Base-by-base conservation (phyloP, 2,888 invertebrate genomes). In the Tetheella fluctuosa region DNA sequence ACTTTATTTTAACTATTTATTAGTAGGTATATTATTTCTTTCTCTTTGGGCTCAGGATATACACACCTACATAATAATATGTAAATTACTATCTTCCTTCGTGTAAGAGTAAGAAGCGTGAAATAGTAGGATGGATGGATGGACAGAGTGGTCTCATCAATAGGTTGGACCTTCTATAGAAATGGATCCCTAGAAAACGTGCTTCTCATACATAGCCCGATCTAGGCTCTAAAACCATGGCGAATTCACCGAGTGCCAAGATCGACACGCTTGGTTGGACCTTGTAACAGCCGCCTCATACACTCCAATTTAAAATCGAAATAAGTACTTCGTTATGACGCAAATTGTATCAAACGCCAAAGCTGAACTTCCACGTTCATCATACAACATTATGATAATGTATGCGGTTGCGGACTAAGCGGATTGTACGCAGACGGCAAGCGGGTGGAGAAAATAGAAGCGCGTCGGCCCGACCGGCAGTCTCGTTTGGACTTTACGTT, bases 401-500 rank as follows among this genome's bases (percentile, higher is more conserved):
- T 37, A 55, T 34, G 48, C 48, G 20, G 48, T 37, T 34, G 48
- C 48, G 20, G 48, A 58, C 52, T 39, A 25, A 34, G 48, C 28
- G 57, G 58, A 58, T 65, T 55, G 54, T 42, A 34, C 59, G 61
- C 55, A 39, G 63, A 62, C 42, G 69, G 61, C 67, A 58, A 58
- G 57, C 34, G 53, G 52, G 48, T 17, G 23, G 55, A 61, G 67
- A 61, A 66, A 67, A 65, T 57, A 59, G 34, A 52, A 60, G 56
- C 62, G 59, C 64, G 20, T 52, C 59, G 54, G 25, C 20, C 20
- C 61, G 37, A 12, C 63, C 42, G 55, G 58, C 74, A 80, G 80
- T 80, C 70, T 64, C 65, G 65, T 58, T 65, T 63, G 63, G 69
- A 66, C 68, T 71, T 72, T 61, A 60, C 60, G 58, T 58, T 64